phyloP scores from a whole-genome alignment of 2,888 invertebrate species.

The Harpalus rubripes region DNA sequence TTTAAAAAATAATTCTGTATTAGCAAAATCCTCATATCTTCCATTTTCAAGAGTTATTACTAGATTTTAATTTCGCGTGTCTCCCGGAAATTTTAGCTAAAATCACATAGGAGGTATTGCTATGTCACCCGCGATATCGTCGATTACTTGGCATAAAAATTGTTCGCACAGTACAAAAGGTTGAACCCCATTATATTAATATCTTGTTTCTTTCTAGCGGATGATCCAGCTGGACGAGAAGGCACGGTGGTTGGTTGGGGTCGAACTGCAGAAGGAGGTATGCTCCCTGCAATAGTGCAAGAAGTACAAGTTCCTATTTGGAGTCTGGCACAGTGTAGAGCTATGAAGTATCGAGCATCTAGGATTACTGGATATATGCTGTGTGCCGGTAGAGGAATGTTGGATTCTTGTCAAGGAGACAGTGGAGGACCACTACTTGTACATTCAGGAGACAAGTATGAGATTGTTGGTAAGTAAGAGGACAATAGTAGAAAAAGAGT shows the following conservation, averaged over 20 bases:
- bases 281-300: constrained; percentile 88
- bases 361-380: constrained; percentile 92
- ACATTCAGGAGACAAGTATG: constrained; percentile 87
- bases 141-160: too few species aligned
- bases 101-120: too few species aligned
- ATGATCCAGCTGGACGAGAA: constrained; percentile 85
- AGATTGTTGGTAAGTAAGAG: constrained; percentile 85
- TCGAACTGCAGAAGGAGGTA: constrained; percentile 89
- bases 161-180: too few species aligned
- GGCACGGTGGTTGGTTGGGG: constrained; percentile 94
- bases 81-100: too few species aligned
- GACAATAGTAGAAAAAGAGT: background rate
- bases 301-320: constrained; percentile 92
- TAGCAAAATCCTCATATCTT: too few species aligned
- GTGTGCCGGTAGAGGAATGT: constrained; percentile 89
- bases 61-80: too few species aligned
- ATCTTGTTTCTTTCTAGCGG: constrained; percentile 74
- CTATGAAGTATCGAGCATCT: constrained; percentile 90
- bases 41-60: too few species aligned
- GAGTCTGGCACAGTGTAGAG: constrained; percentile 87
- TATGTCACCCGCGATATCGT: too few species aligned
- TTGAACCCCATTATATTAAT: background rate
- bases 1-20: too few species aligned
- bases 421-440: constrained; percentile 91
- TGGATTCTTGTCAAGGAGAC: constrained; percentile 94